These are phyloP conservation scores for Drosophila quinaria DNA, from an alignment of 2,888 invertebrate genomes.

Conservation along the genomic window DNA sequence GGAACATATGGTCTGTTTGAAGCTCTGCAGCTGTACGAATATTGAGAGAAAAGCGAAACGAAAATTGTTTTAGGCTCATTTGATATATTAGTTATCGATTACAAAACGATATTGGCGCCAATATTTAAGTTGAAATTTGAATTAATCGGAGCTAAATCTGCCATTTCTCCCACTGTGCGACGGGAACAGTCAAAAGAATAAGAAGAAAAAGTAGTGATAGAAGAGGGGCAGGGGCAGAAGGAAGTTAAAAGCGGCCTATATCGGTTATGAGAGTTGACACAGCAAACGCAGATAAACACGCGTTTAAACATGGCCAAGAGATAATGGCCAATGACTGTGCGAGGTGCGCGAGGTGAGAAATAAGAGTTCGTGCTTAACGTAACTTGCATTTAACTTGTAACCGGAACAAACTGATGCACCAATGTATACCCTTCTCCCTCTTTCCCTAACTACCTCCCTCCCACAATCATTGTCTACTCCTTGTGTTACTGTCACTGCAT, in stretches of 20 bases:
- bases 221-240: not conserved
- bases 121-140: too few species aligned
- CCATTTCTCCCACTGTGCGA: too few species aligned
- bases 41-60: too few species aligned
- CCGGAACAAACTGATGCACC: conserved; percentile 35
- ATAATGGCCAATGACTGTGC: conserved; percentile 37
- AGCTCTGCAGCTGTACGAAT: too few species aligned
- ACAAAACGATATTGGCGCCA: too few species aligned
- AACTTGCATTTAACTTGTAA: conserved; percentile 16
- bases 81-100: too few species aligned
- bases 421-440: not conserved
- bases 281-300: conserved; percentile 57
- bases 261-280: conserved; percentile 55
- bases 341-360: conserved; percentile 60
- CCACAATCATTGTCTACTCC: too few species aligned
- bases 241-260: conserved; percentile 22
- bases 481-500: not conserved
- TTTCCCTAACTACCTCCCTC: not conserved
- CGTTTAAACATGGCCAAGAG: conserved; percentile 58
- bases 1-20: too few species aligned
- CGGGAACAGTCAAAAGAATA: not conserved
- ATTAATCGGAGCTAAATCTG: too few species aligned
- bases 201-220: not conserved
- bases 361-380: conserved; percentile 29
- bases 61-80: too few species aligned